These are phyloP conservation scores for Eupithecia pulchellata DNA, from an alignment of 2,888 invertebrate genomes.

Conservation along the genomic window DNA sequence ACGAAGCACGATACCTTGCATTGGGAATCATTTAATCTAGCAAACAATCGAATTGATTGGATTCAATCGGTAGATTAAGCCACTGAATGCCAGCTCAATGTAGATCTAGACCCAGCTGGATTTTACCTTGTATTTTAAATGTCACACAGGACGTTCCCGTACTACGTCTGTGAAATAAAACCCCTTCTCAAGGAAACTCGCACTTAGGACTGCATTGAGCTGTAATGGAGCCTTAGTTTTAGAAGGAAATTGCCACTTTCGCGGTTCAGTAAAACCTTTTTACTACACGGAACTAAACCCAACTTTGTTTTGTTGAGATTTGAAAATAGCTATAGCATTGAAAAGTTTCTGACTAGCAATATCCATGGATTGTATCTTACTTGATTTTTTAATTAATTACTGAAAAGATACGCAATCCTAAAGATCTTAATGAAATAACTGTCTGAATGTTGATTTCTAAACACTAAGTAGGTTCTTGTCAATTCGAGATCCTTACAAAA, in stretches of 20 bases:
- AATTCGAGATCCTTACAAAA: too few relatives aligned
- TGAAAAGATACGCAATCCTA: too few relatives aligned
- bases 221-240: constrained; percentile 49
- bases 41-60: background rate
- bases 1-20: too few relatives aligned
- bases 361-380: too few relatives aligned
- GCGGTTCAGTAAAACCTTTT: constrained; percentile 39
- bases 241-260: constrained; percentile 48
- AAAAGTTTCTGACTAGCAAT: background rate
- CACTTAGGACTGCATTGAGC: constrained; percentile 53
- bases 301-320: constrained; percentile 20
- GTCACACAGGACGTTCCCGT: background rate
- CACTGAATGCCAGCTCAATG: too few relatives aligned
- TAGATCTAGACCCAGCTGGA: background rate
- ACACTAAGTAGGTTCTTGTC: too few relatives aligned
- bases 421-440: too few relatives aligned
- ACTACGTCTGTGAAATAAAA: constrained; percentile 46
- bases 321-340: background rate
- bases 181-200: constrained; percentile 54
- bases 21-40: too few relatives aligned
- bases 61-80: background rate
- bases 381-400: too few relatives aligned
- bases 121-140: background rate
- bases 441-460: too few relatives aligned
- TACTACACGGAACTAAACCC: constrained; percentile 27